Evolutionary conservation across 2,113 vertebrate genomes (phyloP).

Genomic region (Aix galericulata): DNA sequence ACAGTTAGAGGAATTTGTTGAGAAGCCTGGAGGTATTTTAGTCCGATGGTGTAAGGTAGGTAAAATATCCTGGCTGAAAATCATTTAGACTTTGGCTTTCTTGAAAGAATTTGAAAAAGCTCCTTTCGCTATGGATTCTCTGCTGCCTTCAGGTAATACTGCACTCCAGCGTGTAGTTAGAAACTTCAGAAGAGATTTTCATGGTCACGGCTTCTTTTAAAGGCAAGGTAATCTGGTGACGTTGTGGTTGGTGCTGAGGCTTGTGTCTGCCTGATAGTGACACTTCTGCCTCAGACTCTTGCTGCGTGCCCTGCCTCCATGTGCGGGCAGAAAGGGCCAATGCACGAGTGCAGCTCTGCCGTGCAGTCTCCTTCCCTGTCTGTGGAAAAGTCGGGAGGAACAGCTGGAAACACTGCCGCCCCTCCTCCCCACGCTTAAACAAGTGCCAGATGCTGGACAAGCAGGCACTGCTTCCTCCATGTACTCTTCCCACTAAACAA

Average conservation of each 20-base stretch:
- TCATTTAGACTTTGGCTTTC: background rate
- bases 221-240: background rate
- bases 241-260: background rate
- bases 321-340: background rate
- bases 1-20: conserved; percentile 93
- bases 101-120: background rate
- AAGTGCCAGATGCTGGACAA: background rate
- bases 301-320: background rate
- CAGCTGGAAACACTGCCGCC: background rate
- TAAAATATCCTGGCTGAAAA: background rate
- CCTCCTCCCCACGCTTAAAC: background rate
- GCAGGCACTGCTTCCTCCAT: background rate
- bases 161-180: background rate
- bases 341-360: no score
- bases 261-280: background rate
- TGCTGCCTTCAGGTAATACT: background rate
- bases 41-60: conserved; percentile 97
- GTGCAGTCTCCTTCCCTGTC: no score
- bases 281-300: background rate
- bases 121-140: background rate
- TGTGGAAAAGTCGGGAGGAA: background rate
- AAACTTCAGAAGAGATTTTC: background rate
- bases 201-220: background rate
- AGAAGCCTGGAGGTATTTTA: conserved; percentile 92
- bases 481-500: background rate